phyloP scores from a whole-genome alignment of 2,797 vertebrate species.

The Adrianichthys oophorus region DNA sequence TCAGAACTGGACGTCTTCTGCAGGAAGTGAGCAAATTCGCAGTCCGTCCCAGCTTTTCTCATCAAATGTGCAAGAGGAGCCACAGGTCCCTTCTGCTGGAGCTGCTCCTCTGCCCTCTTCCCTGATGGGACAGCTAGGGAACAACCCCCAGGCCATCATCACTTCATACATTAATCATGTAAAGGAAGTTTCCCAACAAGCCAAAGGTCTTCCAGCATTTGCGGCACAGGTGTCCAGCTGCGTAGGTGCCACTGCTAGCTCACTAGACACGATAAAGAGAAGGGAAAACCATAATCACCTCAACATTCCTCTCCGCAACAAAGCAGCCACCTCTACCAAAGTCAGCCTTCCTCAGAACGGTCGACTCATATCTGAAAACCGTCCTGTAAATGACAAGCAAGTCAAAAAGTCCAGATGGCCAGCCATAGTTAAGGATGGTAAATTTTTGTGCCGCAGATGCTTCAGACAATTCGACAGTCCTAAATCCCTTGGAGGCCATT shows the following conservation, averaged over 20 bases:
- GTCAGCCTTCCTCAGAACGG: constrained; percentile 29
- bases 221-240: constrained; percentile 42
- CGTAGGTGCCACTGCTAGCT: constrained; percentile 27
- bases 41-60: constrained; percentile 57
- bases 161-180: constrained; percentile 37
- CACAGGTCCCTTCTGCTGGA: constrained; percentile 25
- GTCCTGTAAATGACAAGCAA: constrained; percentile 37
- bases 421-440: constrained; percentile 91
- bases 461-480: constrained; percentile 90
- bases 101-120: constrained; percentile 39
- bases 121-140: constrained; percentile 27
- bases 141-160: constrained; percentile 37
- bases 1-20: constrained; percentile 74
- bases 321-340: constrained; percentile 1
- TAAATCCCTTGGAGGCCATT: constrained; percentile 93
- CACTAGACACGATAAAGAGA: constrained; percentile 28
- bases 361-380: constrained; percentile 8
- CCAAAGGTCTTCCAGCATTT: constrained; percentile 35
- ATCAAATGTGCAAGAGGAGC: constrained; percentile 46
- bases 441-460: constrained; percentile 93
- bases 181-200: constrained; percentile 39
- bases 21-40: constrained; percentile 44
- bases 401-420: constrained; percentile 90
- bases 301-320: constrained; percentile 18
- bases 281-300: constrained; percentile 37